Conservation (phyloP, 1,140 invertebrate genomes). For the Cyclina sinensis region DNA sequence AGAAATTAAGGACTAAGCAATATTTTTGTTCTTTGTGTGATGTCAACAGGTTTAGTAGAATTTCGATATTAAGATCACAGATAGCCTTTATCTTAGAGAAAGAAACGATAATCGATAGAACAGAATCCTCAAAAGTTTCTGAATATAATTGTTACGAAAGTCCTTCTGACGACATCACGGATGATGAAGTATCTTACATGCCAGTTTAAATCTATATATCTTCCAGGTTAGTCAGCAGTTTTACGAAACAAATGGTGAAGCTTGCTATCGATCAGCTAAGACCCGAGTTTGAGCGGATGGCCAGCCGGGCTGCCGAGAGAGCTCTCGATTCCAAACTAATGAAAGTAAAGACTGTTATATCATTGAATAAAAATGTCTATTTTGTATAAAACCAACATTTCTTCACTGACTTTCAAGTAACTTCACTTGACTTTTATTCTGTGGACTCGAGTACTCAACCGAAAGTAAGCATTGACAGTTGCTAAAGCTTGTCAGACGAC, state of each 20-base stretch:
- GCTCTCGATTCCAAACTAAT: slow-evolving; percentile 73
- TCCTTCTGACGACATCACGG: no score
- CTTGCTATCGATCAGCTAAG: slow-evolving; percentile 74
- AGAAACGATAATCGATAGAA: no score
- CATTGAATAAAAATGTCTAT: no score
- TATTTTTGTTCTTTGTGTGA: no score
- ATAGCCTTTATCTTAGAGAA: background rate
- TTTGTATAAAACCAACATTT: no score
- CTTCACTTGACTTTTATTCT: no score
- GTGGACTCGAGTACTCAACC: no score
- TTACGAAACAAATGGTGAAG: slow-evolving; percentile 76
- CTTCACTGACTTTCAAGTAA: no score
- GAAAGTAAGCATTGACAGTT: background rate
- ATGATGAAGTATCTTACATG: background rate
- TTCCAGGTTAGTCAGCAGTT: slow-evolving; percentile 73
- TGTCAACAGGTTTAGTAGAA: background rate
- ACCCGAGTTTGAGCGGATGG: slow-evolving; percentile 76
- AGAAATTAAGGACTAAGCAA: no score
- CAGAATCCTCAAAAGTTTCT: background rate
- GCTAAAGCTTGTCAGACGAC: background rate
- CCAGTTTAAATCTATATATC: background rate
- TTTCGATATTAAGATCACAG: background rate
- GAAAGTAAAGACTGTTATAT: slow-evolving; percentile 50
- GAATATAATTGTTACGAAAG: background rate
- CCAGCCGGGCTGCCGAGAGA: slow-evolving; percentile 69